Base-by-base conservation (phyloP, 2,797 vertebrate species). In the Rhincodon typus region DNA sequence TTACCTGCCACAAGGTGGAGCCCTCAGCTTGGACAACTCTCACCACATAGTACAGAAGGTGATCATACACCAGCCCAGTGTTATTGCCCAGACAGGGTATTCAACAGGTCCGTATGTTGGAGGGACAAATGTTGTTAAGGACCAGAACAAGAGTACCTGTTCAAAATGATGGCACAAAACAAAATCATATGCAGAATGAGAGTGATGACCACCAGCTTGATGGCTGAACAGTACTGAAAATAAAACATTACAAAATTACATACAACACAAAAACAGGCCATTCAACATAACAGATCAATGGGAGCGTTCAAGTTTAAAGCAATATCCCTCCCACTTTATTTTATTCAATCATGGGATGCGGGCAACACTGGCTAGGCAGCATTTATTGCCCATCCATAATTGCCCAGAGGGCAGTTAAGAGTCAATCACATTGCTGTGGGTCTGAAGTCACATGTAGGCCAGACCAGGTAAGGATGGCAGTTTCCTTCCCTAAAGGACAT, bases 21-120 rank as follows among this genome's bases (percentile, higher is more conserved):
- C 99, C 99, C 95, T 98, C 82, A 69, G 97, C 98, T 96, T 96
- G 97, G 72, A 86, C 10, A 94, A 99, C 66, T 96, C 98, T 98
- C 96, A 98, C 95, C n/a, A 99, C 72, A 99, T 96, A 69, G 99
- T 97, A 0, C 98, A 97, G 96, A 98, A 99, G 12, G 97, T 96
- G 42, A 98, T 98, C 97, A 99, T 98, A 96, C 98, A 98, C 99
- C 99, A 99, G 93, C 99, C 99, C 94, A 99, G 87, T 91, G 97
- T 97, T 1, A 98, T 96, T 34, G 98, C 98, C 99, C 99, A 99
- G 1, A 2, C 0, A 2, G 99, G 99, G 95, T 98, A 99, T 34
- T 23, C 0, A 19, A 98, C 96, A 0, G 95, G 46, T 13, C 97
- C 98, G 17, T 99, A 99, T 13, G 34, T 95, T 0, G 98, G 98